Base-by-base conservation (phyloP, 2,797 vertebrate genomes). In the Myioborus melanocephalus region DNA sequence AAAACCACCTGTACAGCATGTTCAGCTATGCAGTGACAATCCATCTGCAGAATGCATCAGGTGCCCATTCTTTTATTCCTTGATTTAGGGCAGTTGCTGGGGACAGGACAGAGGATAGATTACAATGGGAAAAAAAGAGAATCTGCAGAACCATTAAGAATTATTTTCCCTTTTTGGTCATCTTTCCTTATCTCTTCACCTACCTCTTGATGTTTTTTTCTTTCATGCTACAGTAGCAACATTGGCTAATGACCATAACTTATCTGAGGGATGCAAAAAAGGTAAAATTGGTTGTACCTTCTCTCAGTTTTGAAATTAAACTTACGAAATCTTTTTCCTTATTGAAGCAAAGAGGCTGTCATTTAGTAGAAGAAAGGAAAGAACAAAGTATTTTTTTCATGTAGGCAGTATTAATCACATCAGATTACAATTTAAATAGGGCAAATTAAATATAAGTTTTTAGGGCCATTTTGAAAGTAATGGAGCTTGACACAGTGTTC, bases 11-110 rank as follows among this genome's bases (percentile, higher is more conserved):
- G 95, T 55, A 57, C 28, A 10, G 60, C 37, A 1, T 68, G 75
- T 77, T 94, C 77, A 94, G 80, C 91, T 66, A 70, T 3, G 75
- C 77, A 82, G 70, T 70, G 78, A 43, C 1, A 46, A 78, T 77
- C 82, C 82, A 92, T 92, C 94, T 96, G 96, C 94, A 89, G 84
- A 94, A 97, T 65, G 46, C 95, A 96, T 97, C 92, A 95, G 78
- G 65, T 97, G 65, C 76, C 78, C 72, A 41, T 41, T 50, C 53
- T 87, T 95, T 71, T 76, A 27, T 57, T 85, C 55, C 49, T 91
- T 95, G 92, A 91, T 96, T 96, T 94, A 94, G 57, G 71, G 23
- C 61, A 83, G 57, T 83, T 87, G 21, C 64, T 87, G 64, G 21
- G 46, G 47, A 52, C 53, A 71, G 39, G 53, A n/a, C 4, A 41